Conservation (phyloP, 1,140 invertebrate genomes). For the Drosophila bipectinata region DNA sequence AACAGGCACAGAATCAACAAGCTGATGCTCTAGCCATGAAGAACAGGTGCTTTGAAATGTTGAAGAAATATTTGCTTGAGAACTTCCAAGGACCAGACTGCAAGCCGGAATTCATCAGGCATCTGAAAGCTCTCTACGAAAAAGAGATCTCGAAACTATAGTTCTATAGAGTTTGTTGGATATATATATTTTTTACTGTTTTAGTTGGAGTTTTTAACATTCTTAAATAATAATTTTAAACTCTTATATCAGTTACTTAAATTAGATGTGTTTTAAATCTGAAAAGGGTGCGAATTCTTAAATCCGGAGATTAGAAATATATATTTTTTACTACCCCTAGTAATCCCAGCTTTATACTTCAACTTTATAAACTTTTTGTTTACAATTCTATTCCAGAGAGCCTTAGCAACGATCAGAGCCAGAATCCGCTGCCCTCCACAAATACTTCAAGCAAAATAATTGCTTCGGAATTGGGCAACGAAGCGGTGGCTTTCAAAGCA, state of each 20-base stretch:
- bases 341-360: not conserved
- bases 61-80: constrained; percentile 24
- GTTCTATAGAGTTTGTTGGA: not conserved
- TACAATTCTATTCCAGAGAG: constrained; percentile 53
- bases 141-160: constrained; percentile 12
- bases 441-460: constrained; percentile 34
- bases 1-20: constrained; percentile 10
- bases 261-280: too few species aligned
- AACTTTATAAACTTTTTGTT: not conserved
- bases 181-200: not conserved
- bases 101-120: constrained; percentile 31
- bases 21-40: constrained; percentile 10
- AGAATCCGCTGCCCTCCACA: constrained; percentile 26
- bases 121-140: constrained; percentile 42
- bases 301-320: not conserved
- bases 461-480: constrained; percentile 22
- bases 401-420: constrained; percentile 53
- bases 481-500: constrained; percentile 19
- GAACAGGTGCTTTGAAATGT: constrained; percentile 41
- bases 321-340: constrained; percentile 6
- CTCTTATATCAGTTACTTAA: not conserved
- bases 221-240: not conserved
- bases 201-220: not conserved
- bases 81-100: not conserved
- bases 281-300: not conserved